Evolutionary conservation across 1,140 invertebrate genomes (phyloP), one percentile per base, ranked within the genome.

Genomic region (Drosophila trapezifrons): DNA sequence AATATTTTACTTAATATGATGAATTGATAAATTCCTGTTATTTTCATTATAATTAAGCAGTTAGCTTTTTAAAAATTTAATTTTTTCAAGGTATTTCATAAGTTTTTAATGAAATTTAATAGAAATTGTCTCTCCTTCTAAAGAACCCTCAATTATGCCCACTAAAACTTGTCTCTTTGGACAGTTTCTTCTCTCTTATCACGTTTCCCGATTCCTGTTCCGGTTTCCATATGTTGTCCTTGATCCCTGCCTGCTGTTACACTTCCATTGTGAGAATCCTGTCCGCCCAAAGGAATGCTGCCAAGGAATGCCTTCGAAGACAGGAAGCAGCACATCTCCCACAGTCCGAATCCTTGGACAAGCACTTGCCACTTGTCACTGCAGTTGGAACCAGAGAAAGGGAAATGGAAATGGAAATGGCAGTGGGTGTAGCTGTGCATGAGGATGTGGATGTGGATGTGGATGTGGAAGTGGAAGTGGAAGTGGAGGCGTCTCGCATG

Each of bases 401-500:
- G n/a, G n/a, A n/a, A n/a, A n/a, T n/a, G 49, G 20, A 62, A 22
- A 4, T 22, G 22, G 22, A 22, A 22, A 22, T 22, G n/a, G n/a
- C n/a, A 25, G 7, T 25, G 57, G 43, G 43, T 18, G 47, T 29
- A 17, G 17, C 5, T 29, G 5, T 15, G 27, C 27, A 29, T 29
- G 27, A 29, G 54, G 54, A 22, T 40, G 22, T 27, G 40, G 15
- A 7, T 8, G 10, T 15, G 43, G 45, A 22, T 18, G 46, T 56
- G 22, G 40, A 35, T 18, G 12, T 0, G 51, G 51, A 40, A n/a
- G 59, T 5, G 38, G 22, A 18, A 13, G n/a, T 15, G 47, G 47
- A 54, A 38, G 59, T 56, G 27, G 51, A 57, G 59, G 47, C 73
- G 71, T 59, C 60, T 71, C 42, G 70, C 45, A 75, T 75, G 70